A percentile compares a stretch with the other conserved stretches of the same genome.
These are phyloP conservation scores for Drosophila meridiana DNA, from an alignment of 2,888 invertebrate species.

Conservation along the genomic window DNA sequence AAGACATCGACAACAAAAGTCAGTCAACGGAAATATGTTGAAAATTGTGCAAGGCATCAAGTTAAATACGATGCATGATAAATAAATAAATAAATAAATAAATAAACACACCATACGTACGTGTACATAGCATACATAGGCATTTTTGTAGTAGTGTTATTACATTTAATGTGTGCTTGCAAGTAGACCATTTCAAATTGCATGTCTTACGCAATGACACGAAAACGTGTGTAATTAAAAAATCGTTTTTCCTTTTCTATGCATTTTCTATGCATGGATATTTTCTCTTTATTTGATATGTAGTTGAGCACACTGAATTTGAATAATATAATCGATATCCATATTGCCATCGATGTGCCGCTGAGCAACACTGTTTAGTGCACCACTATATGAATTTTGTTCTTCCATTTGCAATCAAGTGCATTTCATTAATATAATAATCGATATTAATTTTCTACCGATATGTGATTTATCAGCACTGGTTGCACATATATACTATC, in stretches of 20 bases:
- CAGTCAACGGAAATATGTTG: conserved; percentile 77
- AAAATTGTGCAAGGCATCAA: conserved; percentile 26
- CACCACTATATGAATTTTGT: background rate
- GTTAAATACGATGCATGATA: background rate
- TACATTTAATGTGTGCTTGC: conserved; percentile 12
- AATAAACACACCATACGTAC: conserved; percentile 2
- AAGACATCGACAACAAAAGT: conserved; percentile 60
- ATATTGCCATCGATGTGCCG: conserved; percentile 4
- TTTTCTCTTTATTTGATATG: conserved; percentile 11
- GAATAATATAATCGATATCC: conserved; percentile 43
- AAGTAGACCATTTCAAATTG: conserved; percentile 41
- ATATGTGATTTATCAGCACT: conserved; percentile 45
- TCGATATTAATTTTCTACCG: conserved; percentile 42
- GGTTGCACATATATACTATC: conserved; percentile 12
- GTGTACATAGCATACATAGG: background rate
- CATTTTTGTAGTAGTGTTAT: conserved; percentile 4
- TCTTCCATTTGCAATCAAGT: background rate
- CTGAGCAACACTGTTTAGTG: background rate
- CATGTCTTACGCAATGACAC: conserved; percentile 57
- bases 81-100: conserved; percentile 13
- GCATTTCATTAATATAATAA: conserved; percentile 14
- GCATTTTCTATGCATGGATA: background rate
- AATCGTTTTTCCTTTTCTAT: background rate
- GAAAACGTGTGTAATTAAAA: conserved; percentile 37
- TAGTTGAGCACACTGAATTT: conserved; percentile 28